Base-by-base conservation (phyloP, 1,140 invertebrate species). In the Neodiprion pinetum region DNA sequence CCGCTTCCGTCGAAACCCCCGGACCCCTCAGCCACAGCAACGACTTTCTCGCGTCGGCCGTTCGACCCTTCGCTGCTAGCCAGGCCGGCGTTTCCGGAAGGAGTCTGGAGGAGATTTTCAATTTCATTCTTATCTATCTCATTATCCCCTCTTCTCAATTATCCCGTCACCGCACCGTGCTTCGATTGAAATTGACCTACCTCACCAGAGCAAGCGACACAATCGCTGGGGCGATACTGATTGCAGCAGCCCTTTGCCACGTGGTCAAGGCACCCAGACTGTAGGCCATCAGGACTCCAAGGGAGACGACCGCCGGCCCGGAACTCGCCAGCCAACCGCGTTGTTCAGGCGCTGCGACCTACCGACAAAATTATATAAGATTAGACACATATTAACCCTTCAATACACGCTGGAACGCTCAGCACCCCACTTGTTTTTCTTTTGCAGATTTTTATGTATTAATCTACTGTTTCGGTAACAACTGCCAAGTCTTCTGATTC, bases 61-160 rank as follows among this genome's bases (percentile, higher is more conserved):
- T 89, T 12, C 90, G 86, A 4, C 91, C 90, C 72, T 91, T 87
- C 21, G 92, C 86, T 0, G 91, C 86, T 17, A 94, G 82, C 93
- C 93, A 95, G 1, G 90, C 90, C 1, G 94, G 93, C 47, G 92
- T 92, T 81, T 95, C 93, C 0, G 94, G 94, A 21, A 94, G 89
- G 72, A 91, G 87, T 71, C 91, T 90, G 17, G 11, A 9, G n/a
- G 53, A 61, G 11, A 40, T 40, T 40, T 40, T 40, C 28, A 40
- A 40, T 40, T 40, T 40, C 5, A 40, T 40, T 40, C 67, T 75
- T 40, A 5, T 40, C 28, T 1, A 40, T 21, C 28, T 40, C 28
- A 21, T 40, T 40, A 3, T 40, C 5, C 28, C 5, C 28, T 40
- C 28, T 5, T 40, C 28, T 40, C 28, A 3, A 5, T 2, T 40